Percentiles rank a stretch among this genome's conserved stretches.
Conservation (phyloP, 2,888 invertebrate species). For the Lasioglossum marginatum region DNA sequence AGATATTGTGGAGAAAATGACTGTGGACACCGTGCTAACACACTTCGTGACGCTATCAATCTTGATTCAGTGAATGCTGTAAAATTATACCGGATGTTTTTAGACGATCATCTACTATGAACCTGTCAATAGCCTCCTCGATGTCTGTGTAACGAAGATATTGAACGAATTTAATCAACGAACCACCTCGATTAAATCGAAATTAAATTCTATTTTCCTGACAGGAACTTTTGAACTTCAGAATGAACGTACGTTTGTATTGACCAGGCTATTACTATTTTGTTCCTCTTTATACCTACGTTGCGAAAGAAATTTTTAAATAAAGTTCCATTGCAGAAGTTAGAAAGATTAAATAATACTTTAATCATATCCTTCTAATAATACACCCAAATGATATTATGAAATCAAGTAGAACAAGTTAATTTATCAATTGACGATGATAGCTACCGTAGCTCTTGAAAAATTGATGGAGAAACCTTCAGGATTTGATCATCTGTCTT, state of each 20-base stretch:
- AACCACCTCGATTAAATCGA: not conserved
- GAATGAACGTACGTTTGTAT: not conserved
- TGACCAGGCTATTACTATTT: not conserved
- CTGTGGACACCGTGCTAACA: not conserved
- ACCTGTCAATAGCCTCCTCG: too few relatives aligned
- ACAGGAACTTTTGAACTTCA: too few relatives aligned
- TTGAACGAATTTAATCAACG: too few relatives aligned
- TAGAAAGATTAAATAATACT: not conserved
- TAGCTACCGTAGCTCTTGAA: not conserved
- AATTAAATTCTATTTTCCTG: not conserved
- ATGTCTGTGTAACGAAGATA: too few relatives aligned
- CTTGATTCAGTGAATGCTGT: too few relatives aligned
- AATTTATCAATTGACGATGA: not conserved
- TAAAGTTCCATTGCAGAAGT: not conserved
- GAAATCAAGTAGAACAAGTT: not conserved
- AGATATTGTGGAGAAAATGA: not conserved
- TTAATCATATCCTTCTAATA: not conserved
- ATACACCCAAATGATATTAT: not conserved
- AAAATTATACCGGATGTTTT: too few relatives aligned
- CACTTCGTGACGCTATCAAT: too few relatives aligned
- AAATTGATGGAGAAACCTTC: not conserved
- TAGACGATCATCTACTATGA: too few relatives aligned
- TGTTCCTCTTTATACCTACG: too few relatives aligned
- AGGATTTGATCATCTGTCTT: not conserved
- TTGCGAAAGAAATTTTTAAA: not conserved